Evolutionary conservation across 2,888 invertebrate genomes (phyloP).

Genomic region (Acronicta psi): DNA sequence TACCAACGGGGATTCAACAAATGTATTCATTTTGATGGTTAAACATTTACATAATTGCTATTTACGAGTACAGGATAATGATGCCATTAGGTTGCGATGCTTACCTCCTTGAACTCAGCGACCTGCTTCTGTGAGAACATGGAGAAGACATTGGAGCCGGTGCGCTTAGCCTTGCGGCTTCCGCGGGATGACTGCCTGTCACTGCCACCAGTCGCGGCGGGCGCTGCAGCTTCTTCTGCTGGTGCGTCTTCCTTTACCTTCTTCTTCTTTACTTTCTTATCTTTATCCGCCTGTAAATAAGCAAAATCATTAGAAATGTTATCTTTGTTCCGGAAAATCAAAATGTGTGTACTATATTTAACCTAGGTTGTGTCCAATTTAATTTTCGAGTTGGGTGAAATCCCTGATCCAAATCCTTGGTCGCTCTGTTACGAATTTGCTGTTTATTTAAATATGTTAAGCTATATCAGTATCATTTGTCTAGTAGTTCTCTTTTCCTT

Average conservation of each 20-base stretch:
- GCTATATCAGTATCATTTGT: conserved; percentile 8
- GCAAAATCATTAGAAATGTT: conserved; percentile 13
- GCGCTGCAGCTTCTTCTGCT: conserved; percentile 91
- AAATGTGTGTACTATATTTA: conserved; percentile 5
- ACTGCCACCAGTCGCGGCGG: conserved; percentile 90
- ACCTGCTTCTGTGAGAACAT: conserved; percentile 99
- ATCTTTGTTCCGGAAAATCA: neutral
- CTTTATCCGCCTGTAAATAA: conserved; percentile 94
- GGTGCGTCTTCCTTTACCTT: conserved; percentile 92
- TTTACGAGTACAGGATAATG: neutral
- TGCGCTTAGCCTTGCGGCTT: conserved; percentile 94
- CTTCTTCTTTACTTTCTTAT: conserved; percentile 97
- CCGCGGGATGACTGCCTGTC: conserved; percentile 94
- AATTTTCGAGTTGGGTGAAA: neutral
- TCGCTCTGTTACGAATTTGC: neutral
- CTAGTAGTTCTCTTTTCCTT: conserved; percentile 6
- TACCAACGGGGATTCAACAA: too few species aligned
- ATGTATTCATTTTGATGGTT: neutral
- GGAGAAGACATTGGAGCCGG: conserved; percentile 98
- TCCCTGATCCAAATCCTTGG: neutral
- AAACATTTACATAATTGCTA: neutral
- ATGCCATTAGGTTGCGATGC: conserved; percentile 39
- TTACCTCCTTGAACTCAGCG: conserved; percentile 98
- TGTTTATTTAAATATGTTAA: conserved; percentile 8
- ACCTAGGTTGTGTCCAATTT: conserved; percentile 35